A percentile compares a stretch with the other conserved stretches of the same genome.
Evolutionary conservation across 2,888 invertebrate genomes (phyloP).

Genomic region (Patella depressa): DNA sequence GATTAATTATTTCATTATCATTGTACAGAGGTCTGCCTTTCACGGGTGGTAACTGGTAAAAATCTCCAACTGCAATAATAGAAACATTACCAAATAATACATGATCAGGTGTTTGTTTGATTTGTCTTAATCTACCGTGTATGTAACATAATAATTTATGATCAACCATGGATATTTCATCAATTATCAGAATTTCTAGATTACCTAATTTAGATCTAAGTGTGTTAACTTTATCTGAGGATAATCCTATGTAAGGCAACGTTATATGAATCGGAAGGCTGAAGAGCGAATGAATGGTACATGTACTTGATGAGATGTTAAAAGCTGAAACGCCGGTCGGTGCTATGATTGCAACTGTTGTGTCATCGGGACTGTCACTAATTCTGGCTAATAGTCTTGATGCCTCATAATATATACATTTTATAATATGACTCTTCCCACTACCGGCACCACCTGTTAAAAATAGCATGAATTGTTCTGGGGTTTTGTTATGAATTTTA

Average conservation of each 20-base stretch:
- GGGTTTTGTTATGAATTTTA: neutral
- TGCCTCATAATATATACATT: constrained; percentile 25
- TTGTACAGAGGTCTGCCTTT: constrained; percentile 15
- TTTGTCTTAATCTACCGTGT: constrained; percentile 21
- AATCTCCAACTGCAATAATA: constrained; percentile 16
- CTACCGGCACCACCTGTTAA: constrained; percentile 23
- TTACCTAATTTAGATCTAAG: constrained; percentile 17
- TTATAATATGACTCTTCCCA: constrained; percentile 21
- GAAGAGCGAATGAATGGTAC: constrained; percentile 10
- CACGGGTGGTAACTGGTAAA: constrained; percentile 30
- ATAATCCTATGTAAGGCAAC: neutral
- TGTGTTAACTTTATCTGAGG: constrained; percentile 7
- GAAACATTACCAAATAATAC: constrained; percentile 18
- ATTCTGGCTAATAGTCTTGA: constrained; percentile 8
- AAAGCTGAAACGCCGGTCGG: constrained; percentile 10
- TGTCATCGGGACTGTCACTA: constrained; percentile 15
- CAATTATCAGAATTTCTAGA: constrained; percentile 24
- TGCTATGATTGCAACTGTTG: neutral
- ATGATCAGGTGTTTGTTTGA: constrained; percentile 15
- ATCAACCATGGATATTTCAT: constrained; percentile 26
- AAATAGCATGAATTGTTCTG: constrained; percentile 20
- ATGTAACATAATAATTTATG: constrained; percentile 17
- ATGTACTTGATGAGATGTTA: constrained; percentile 21
- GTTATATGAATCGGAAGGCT: neutral
- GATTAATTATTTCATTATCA: constrained; percentile 1